Conservation (phyloP, 2,888 invertebrate genomes). For the Lottia scabra region DNA sequence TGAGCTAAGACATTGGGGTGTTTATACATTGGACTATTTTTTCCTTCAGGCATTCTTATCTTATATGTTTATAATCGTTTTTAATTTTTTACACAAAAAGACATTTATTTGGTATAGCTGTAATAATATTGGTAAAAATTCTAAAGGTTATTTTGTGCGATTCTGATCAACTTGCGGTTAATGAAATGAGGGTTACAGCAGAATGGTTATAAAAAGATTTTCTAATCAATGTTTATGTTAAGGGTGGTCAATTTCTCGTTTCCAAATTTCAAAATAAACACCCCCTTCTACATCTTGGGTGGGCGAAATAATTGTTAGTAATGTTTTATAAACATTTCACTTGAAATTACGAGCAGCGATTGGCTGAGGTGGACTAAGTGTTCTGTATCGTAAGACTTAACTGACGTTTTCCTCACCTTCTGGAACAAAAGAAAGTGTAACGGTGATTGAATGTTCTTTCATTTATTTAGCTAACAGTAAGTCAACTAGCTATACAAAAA, state of each 20-base stretch:
- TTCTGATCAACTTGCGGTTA: conserved; percentile 28
- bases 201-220: conserved; percentile 31
- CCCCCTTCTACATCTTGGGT: conserved; percentile 41
- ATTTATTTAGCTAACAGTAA: conserved; percentile 56
- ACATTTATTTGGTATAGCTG: conserved; percentile 24
- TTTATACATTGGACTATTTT: too few species aligned
- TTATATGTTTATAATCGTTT: background rate
- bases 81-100: background rate
- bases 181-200: conserved; percentile 40
- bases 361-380: conserved; percentile 31
- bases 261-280: conserved; percentile 59
- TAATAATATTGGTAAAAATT: conserved; percentile 34
- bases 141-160: conserved; percentile 33
- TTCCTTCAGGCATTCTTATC: background rate
- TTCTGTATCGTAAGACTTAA: conserved; percentile 23
- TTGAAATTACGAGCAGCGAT: conserved; percentile 27
- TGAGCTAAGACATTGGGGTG: too few species aligned
- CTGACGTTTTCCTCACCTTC: conserved; percentile 28
- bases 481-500: conserved; percentile 46
- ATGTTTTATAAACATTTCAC: conserved; percentile 48
- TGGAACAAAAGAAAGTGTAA: conserved; percentile 39
- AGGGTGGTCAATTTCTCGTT: conserved; percentile 59
- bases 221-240: conserved; percentile 51
- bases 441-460: conserved; percentile 35
- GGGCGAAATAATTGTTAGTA: conserved; percentile 49